A percentile compares a stretch with the other conserved stretches of the same genome.
Evolutionary conservation across 2,797 vertebrate species (phyloP).

Genomic region (Phylloscopus collybita): DNA sequence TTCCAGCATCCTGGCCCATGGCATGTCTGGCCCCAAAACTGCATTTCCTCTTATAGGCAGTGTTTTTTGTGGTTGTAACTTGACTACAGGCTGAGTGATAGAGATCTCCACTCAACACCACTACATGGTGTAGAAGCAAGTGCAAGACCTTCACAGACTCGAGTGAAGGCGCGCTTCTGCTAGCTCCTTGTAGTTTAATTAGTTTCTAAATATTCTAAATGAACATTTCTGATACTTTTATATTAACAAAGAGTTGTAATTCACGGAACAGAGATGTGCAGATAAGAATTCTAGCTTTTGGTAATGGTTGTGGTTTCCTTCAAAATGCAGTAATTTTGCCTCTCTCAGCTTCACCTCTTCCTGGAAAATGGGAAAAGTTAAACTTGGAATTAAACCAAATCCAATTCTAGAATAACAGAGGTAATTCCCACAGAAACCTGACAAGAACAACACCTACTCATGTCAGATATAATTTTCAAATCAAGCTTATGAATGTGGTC

Average conservation of each 20-base stretch:
- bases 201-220: not conserved
- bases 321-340: not conserved
- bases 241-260: not conserved
- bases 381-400: slow-evolving; percentile 18
- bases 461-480: not conserved
- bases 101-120: not conserved
- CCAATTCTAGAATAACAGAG: not conserved
- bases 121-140: not conserved
- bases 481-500: not conserved
- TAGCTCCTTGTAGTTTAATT: not conserved
- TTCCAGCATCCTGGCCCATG: not conserved
- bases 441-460: not conserved
- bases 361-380: not conserved
- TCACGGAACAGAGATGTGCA: not conserved
- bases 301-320: not conserved
- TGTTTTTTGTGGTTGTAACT: not conserved
- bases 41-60: not conserved
- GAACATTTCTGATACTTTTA: not conserved
- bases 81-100: not conserved
- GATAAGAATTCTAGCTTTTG: not conserved
- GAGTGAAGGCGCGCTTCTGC: not conserved
- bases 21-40: not conserved
- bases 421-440: not conserved
- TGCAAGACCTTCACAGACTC: not conserved
- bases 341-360: not conserved